phyloP scores from a whole-genome alignment of 2,113 vertebrate species.

The Gymnogyps californianus region DNA sequence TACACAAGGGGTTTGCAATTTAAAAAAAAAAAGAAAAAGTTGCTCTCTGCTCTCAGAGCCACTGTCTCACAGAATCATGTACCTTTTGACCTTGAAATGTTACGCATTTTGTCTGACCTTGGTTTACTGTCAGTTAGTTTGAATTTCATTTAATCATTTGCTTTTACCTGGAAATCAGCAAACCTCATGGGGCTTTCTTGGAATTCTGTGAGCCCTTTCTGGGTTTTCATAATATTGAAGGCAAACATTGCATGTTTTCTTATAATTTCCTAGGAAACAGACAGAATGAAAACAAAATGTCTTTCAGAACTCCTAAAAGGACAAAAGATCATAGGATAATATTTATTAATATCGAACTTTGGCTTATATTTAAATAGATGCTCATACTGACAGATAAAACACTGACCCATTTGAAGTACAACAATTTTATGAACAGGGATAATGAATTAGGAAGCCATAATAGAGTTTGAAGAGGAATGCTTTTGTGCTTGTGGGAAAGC shows the following conservation, averaged over 20 bases:
- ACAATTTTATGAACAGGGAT: neutral
- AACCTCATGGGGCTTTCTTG: neutral
- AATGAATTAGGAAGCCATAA: neutral
- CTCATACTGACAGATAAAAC: neutral
- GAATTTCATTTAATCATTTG: neutral
- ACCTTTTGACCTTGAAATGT: conserved; percentile 12
- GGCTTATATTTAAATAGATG: neutral
- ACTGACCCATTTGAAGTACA: neutral
- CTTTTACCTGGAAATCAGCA: neutral
- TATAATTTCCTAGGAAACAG: neutral
- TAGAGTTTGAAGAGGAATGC: neutral
- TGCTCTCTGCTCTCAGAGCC: neutral
- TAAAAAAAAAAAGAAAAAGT: neutral
- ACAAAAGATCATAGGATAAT: neutral
- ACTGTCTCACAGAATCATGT: neutral
- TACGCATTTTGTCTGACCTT: neutral
- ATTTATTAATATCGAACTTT: neutral
- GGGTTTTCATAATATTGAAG: neutral
- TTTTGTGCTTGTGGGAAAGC: neutral
- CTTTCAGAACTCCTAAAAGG: neutral
- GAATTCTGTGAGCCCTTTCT: neutral
- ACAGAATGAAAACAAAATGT: neutral
- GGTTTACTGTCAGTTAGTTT: neutral
- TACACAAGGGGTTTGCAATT: neutral
- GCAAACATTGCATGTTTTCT: neutral